Evolutionary conservation across 35 echinoderm and acorn worm genomes (phyloP).

Genomic region (Holothuria glaberrima): DNA sequence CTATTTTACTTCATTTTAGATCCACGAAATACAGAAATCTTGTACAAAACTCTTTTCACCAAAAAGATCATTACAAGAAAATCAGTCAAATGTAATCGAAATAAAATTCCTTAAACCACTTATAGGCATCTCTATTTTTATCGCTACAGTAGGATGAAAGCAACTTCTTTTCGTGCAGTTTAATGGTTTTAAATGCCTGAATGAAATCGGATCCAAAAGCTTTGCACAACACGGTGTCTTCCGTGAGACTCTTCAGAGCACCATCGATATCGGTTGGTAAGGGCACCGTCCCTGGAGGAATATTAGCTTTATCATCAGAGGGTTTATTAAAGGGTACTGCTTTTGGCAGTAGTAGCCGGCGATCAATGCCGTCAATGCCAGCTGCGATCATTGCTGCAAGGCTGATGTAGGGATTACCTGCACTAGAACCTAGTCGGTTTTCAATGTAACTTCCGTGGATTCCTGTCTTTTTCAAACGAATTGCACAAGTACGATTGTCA

Average conservation of each 20-base stretch:
- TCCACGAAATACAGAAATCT: too few species aligned
- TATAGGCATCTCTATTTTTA: neutral
- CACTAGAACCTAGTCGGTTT: slow-evolving; percentile 55
- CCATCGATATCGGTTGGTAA: slow-evolving; percentile 60
- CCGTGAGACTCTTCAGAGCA: slow-evolving; percentile 27
- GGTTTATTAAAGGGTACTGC: slow-evolving; percentile 27
- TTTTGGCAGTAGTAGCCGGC: slow-evolving; percentile 41
- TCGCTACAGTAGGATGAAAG: neutral
- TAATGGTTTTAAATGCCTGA: slow-evolving; percentile 30
- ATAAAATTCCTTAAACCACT: neutral
- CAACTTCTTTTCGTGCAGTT: neutral
- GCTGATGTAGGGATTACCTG: slow-evolving; percentile 50
- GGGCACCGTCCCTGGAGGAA: neutral
- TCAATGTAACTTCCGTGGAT: slow-evolving; percentile 51
- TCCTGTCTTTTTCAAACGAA: slow-evolving; percentile 55
- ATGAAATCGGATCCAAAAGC: slow-evolving; percentile 62
- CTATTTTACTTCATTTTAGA: too few species aligned
- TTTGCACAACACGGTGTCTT: slow-evolving; percentile 24
- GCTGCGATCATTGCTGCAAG: slow-evolving; percentile 71
- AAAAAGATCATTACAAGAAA: too few species aligned
- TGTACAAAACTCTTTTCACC: too few species aligned
- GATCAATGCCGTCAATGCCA: slow-evolving; percentile 66
- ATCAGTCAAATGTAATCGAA: slow-evolving; percentile 3
- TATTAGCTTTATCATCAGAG: neutral
- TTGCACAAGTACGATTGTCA: slow-evolving; percentile 63